Evolutionary conservation across 2,888 invertebrate genomes (phyloP).

Genomic region (Lucinisca nassula): DNA sequence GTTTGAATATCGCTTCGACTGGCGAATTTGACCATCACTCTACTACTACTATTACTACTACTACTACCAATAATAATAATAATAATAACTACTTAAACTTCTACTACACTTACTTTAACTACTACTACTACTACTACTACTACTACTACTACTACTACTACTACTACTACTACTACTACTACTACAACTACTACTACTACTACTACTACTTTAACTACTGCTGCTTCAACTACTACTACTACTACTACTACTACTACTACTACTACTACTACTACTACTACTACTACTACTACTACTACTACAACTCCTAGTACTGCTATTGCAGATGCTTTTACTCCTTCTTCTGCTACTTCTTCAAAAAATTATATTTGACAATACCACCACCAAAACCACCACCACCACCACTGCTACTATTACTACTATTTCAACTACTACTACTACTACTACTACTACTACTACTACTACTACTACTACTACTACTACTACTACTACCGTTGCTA

Average conservation of each 20-base stretch:
- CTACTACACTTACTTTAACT: no score
- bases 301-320: no score
- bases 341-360: no score
- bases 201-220: background rate
- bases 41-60: constrained; percentile 14
- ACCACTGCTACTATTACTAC: no score
- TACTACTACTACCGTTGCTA: background rate
- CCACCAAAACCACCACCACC: no score
- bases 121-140: constrained; percentile 16
- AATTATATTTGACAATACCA: no score
- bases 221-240: background rate
- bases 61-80: no score
- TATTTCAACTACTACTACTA: constrained; percentile 9
- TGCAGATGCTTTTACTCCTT: no score
- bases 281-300: constrained; percentile 21
- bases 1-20: no score
- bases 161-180: constrained; percentile 14
- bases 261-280: constrained; percentile 19
- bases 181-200: constrained; percentile 5
- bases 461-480: background rate
- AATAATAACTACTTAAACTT: no score
- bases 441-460: constrained; percentile 13
- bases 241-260: constrained; percentile 15
- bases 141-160: constrained; percentile 23
- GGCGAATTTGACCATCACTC: no score